Evolutionary conservation across 2,888 invertebrate species (phyloP), one percentile per base, ranked within the genome.

Genomic region (Lathronympha strigana): DNA sequence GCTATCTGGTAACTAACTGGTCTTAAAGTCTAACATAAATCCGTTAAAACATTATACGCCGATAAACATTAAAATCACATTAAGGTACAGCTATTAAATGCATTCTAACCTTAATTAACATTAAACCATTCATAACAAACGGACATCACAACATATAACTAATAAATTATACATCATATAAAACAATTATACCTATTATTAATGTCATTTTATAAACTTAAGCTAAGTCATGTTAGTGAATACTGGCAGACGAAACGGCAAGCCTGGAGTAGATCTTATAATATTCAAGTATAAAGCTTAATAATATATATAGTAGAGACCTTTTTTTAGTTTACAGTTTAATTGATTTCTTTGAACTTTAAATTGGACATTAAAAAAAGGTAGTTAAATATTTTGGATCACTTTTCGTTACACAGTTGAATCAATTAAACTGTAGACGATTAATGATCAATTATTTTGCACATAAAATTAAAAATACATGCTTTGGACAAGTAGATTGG

Each of bases 131-230:
- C 60, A n/a, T n/a, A 63, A 66, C 51, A 62, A 57, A 68, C 64
- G 63, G 53, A 60, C 71, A 70, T 68, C 72, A 72, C 78, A 78
- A 81, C 78, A 82, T 79, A 62, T 47, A 47, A 53, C 58, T 60
- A 50, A 66, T 55, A 63, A 51, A 53, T 50, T 49, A 67, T 28
- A 62, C 62, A 62, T 31, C 55, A 62, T 47, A 60, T 47, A 61
- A 67, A 64, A 64, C 33, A 67, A 61, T 40, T 67, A 61, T 33
- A 23, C 23, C 23, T 38, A 57, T 47, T 31, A 58, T 57, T 63
- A 67, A 57, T 58, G 54, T 63, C 33, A 66, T 64, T 50, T 50
- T 60, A 38, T 57, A 51, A 45, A 57, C 21, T 53, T 64, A 60
- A 6, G 47, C 53, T 60, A 64, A 19, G 51, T 64, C 58, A 53